Evolutionary conservation across 2,888 invertebrate species (phyloP).

Genomic region (Galerucella calmariensis): DNA sequence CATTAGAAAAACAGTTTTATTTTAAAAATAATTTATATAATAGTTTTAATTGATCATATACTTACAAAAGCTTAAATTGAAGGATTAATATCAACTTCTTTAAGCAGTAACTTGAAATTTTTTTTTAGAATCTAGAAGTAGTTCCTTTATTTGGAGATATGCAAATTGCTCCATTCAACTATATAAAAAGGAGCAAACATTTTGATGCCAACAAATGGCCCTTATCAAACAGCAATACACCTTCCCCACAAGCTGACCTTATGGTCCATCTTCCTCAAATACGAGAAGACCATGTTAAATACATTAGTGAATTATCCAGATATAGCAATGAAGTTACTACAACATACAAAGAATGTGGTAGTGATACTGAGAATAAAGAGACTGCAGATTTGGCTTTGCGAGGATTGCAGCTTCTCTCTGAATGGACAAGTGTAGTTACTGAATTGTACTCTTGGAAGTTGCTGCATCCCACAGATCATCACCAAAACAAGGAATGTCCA

Average conservation of each 20-base stretch:
- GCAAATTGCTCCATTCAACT: constrained; percentile 99
- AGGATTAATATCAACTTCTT: too few species aligned
- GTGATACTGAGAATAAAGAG: constrained; percentile 90
- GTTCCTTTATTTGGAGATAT: constrained; percentile 98
- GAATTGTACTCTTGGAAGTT: constrained; percentile 98
- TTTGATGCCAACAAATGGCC: constrained; percentile 95
- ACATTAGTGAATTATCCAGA: constrained; percentile 93
- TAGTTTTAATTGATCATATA: too few species aligned
- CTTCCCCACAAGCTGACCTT: constrained; percentile 91
- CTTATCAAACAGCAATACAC: constrained; percentile 82
- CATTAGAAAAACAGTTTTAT: too few species aligned
- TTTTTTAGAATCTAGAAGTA: constrained; percentile 83
- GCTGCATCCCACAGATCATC: constrained; percentile 96
- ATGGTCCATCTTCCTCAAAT: constrained; percentile 96
- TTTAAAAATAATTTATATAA: too few species aligned
- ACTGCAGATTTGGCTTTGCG: constrained; percentile 91
- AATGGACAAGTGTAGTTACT: constrained; percentile 97
- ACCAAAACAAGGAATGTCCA: constrained; percentile 94
- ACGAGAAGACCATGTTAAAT: constrained; percentile 95
- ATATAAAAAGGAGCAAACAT: constrained; percentile 93
- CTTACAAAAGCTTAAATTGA: too few species aligned
- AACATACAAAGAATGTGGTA: constrained; percentile 91
- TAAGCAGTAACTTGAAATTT: neutral
- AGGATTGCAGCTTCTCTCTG: constrained; percentile 92
- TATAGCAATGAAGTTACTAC: constrained; percentile 92